Conservation (phyloP, 2,888 invertebrate genomes). For the Calameuta pallipes region DNA sequence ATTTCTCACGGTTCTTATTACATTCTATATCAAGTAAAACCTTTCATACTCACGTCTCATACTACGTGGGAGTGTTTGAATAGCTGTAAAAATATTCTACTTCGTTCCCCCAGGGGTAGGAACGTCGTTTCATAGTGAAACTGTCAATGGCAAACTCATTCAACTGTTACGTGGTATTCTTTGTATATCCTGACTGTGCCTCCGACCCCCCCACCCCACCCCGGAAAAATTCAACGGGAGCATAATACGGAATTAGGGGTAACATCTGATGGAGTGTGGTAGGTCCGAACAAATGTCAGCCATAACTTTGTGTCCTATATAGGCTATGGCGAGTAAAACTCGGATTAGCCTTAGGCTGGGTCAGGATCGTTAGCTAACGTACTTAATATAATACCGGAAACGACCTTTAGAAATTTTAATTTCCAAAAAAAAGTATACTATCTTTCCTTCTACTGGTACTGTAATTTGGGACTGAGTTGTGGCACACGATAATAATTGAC, state of each 20-base stretch:
- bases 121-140: constrained; percentile 2
- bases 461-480: not conserved
- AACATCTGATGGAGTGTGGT: not conserved
- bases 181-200: not conserved
- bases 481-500: not conserved
- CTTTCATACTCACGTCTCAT: not conserved
- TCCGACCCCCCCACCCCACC: not conserved
- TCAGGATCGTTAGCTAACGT: not conserved
- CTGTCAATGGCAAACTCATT: not conserved
- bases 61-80: constrained; percentile 2
- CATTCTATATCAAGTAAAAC: not conserved
- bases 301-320: not conserved
- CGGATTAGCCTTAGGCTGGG: not conserved
- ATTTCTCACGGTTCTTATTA: not conserved
- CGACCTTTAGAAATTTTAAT: not conserved
- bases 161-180: not conserved
- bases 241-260: not conserved
- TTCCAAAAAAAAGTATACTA: not conserved
- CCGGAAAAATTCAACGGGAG: not conserved
- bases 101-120: not conserved
- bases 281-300: not conserved
- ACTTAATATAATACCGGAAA: not conserved
- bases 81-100: constrained; percentile 4
- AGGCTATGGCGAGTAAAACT: not conserved
- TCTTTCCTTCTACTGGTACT: not conserved